These are phyloP conservation scores for Atherix ibis DNA, from an alignment of 2,888 invertebrate species.

Conservation along the genomic window DNA sequence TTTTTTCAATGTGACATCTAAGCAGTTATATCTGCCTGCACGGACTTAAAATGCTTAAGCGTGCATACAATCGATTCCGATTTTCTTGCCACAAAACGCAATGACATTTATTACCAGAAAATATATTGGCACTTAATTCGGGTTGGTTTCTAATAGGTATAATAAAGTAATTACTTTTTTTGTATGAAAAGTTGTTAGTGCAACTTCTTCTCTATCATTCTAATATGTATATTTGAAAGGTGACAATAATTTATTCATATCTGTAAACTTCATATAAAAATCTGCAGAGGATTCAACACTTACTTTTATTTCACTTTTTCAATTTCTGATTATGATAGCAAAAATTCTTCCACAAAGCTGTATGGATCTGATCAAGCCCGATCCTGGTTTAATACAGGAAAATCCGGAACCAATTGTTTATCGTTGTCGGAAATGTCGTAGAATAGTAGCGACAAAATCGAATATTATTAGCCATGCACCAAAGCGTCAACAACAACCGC, in stretches of 20 bases:
- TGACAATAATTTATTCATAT: slow-evolving; percentile 2
- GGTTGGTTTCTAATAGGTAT: no score
- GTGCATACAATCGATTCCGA: no score
- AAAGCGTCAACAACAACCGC: slow-evolving; percentile 10
- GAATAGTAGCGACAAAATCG: slow-evolving; percentile 64
- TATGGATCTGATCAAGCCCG: slow-evolving; percentile 59
- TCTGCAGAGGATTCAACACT: no score
- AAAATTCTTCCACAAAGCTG: slow-evolving; percentile 70
- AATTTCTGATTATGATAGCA: slow-evolving; percentile 34
- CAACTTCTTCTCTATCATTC: no score
- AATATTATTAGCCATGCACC: slow-evolving; percentile 58
- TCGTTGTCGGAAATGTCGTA: slow-evolving; percentile 65
- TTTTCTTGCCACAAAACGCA: no score
- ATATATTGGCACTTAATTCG: no score
- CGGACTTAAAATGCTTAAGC: no score
- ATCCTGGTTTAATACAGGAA: slow-evolving; percentile 58
- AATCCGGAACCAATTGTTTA: slow-evolving; percentile 72
- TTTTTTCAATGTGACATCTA: no score
- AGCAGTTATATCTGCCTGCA: no score
- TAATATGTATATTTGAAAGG: slow-evolving; percentile 1
- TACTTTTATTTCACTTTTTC: slow-evolving; percentile 1
- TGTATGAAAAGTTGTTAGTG: no score
- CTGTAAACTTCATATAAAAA: not conserved
- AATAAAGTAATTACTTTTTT: no score
- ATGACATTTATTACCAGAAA: no score